Percentiles rank a stretch among this genome's conserved stretches.
phyloP scores from a whole-genome alignment of 2,888 invertebrate genomes.

The Drosophila tripunctata region DNA sequence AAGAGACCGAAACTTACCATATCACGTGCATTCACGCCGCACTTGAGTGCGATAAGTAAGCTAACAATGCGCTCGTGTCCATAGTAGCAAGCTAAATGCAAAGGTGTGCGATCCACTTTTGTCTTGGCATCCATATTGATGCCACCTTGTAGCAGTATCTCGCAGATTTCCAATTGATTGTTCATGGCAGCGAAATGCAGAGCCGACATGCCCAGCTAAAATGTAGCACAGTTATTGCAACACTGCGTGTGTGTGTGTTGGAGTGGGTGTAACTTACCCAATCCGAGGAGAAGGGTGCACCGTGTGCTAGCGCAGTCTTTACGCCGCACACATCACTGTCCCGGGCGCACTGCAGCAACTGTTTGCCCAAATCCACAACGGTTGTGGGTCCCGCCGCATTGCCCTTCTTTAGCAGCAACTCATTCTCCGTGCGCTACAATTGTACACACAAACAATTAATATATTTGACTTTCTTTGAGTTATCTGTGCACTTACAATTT shows the following conservation, averaged over 20 bases:
- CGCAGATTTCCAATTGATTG: constrained; percentile 91
- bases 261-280: constrained; percentile 88
- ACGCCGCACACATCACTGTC: constrained; percentile 92
- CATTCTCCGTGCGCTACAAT: constrained; percentile 76
- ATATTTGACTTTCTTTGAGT: too few relatives aligned
- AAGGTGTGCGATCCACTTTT: constrained; percentile 95
- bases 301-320: constrained; percentile 91
- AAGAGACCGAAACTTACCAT: constrained; percentile 86
- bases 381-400: constrained; percentile 59
- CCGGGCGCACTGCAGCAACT: constrained; percentile 91
- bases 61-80: constrained; percentile 91
- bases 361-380: constrained; percentile 92
- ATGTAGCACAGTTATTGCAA: too few relatives aligned
- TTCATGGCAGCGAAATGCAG: constrained; percentile 94
- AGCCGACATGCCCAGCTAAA: constrained; percentile 93
- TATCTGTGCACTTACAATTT: constrained; percentile 81
- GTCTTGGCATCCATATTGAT: constrained; percentile 95
- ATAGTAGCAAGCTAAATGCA: constrained; percentile 94
- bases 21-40: constrained; percentile 90
- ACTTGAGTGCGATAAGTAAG: constrained; percentile 88
- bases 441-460: neutral
- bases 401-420: constrained; percentile 62
- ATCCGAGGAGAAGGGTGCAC: constrained; percentile 96
- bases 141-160: constrained; percentile 92
- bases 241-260: neutral